phyloP scores from a whole-genome alignment of 2,888 invertebrate species.

The Drosophila longiperda region DNA sequence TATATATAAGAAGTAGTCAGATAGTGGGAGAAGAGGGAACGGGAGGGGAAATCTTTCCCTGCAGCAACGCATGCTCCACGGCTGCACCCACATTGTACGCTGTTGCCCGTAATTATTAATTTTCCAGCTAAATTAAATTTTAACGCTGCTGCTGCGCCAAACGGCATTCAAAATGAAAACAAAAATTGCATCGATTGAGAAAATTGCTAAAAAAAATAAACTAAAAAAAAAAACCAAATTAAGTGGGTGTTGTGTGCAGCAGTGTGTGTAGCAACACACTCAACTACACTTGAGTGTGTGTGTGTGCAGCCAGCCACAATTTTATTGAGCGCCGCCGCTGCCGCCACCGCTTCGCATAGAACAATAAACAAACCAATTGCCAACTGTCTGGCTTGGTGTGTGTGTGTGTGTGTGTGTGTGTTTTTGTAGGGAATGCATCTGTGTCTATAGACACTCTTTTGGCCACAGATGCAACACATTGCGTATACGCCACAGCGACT shows the following conservation, averaged over 20 bases:
- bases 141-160: conserved; percentile 54
- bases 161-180: conserved; percentile 66
- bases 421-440: conserved; percentile 2
- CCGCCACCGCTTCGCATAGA: conserved; percentile 44
- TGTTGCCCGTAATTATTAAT: conserved; percentile 71
- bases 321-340: conserved; percentile 61
- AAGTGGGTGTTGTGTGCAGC: conserved; percentile 10
- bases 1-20: not conserved
- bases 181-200: conserved; percentile 74
- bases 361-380: conserved; percentile 63
- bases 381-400: conserved; percentile 19
- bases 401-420: conserved; percentile 2
- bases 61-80: conserved; percentile 52
- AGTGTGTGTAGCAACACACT: conserved; percentile 14
- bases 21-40: not conserved
- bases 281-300: conserved; percentile 3
- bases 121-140: conserved; percentile 79
- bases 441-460: conserved; percentile 1
- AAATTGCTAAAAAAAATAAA: conserved; percentile 57
- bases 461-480: conserved; percentile 38
- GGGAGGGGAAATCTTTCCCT: conserved; percentile 22
- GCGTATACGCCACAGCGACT: conserved; percentile 66
- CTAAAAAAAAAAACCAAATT: conserved; percentile 42
- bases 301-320: conserved; percentile 43
- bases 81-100: conserved; percentile 76